phyloP scores from a whole-genome alignment of 2,797 vertebrate genomes.

The Arremon brunneinucha region DNA sequence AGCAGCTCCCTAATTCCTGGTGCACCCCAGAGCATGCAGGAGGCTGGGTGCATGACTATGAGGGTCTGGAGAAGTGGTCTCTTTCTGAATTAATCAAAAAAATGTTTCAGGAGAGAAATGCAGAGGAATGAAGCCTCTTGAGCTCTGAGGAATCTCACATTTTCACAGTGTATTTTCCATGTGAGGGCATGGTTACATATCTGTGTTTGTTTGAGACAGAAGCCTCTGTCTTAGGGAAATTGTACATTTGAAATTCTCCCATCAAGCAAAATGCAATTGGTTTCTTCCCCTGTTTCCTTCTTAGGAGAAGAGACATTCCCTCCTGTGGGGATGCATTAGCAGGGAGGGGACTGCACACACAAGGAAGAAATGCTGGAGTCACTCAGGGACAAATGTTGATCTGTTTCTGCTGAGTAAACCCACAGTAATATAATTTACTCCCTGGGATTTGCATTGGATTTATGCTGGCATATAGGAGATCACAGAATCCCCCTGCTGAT shows the following conservation, averaged over 20 bases:
- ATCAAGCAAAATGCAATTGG: conserved; percentile 2
- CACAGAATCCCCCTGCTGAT: neutral
- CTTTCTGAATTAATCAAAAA: neutral
- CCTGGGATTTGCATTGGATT: neutral
- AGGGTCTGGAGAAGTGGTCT: neutral
- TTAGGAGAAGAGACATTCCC: neutral
- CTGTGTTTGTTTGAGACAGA: neutral
- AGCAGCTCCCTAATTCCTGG: neutral
- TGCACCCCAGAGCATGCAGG: neutral
- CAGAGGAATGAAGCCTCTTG: neutral
- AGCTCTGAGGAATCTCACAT: neutral
- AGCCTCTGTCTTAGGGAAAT: neutral
- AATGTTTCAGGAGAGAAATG: neutral
- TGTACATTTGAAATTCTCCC: neutral
- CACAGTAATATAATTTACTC: conserved; percentile 2
- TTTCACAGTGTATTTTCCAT: neutral
- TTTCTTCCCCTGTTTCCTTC: neutral
- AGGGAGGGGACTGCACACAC: neutral
- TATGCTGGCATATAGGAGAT: neutral
- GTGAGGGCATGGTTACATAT: neutral
- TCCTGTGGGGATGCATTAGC: neutral
- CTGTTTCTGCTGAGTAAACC: conserved; percentile 36
- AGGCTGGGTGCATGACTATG: neutral
- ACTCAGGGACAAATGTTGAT: conserved; percentile 17
- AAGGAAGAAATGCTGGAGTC: conserved; percentile 3